phyloP scores from a whole-genome alignment of 1,140 invertebrate species.

The Hycleus cichorii region DNA sequence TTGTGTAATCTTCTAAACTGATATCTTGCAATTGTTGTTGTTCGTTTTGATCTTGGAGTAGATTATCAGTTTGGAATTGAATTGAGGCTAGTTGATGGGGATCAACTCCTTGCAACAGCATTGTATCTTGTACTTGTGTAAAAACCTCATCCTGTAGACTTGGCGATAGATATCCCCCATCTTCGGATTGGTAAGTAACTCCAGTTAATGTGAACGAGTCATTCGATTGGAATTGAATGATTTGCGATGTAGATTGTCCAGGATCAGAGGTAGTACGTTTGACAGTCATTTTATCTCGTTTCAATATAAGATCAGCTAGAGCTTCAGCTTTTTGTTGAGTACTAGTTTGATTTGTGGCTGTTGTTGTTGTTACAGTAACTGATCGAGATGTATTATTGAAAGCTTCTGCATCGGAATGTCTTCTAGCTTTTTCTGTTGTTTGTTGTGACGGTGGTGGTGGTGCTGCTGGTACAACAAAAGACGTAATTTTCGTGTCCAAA shows the following conservation, averaged over 20 bases:
- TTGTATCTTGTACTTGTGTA: slow-evolving; percentile 63
- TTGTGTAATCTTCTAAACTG: slow-evolving; percentile 56
- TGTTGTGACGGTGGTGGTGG: slow-evolving; percentile 52
- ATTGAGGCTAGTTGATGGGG: slow-evolving; percentile 53
- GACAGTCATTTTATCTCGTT: slow-evolving; percentile 60
- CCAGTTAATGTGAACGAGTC: slow-evolving; percentile 53
- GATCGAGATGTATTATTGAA: slow-evolving; percentile 51
- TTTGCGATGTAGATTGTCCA: slow-evolving; percentile 49
- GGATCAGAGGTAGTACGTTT: slow-evolving; percentile 56
- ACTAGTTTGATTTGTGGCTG: neutral
- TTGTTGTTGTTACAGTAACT: slow-evolving; percentile 46
- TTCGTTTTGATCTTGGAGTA: slow-evolving; percentile 53
- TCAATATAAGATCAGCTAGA: slow-evolving; percentile 49
- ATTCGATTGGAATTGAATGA: slow-evolving; percentile 50
- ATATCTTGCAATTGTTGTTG: slow-evolving; percentile 63
- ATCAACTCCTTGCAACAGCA: slow-evolving; percentile 57
- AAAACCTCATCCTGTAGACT: slow-evolving; percentile 70
- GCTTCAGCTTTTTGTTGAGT: slow-evolving; percentile 48
- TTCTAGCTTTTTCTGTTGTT: slow-evolving; percentile 48
- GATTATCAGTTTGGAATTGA: slow-evolving; percentile 48
- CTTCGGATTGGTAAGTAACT: slow-evolving; percentile 57
- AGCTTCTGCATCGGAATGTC: slow-evolving; percentile 58
- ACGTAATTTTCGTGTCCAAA: slow-evolving; percentile 45
- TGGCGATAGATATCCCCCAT: slow-evolving; percentile 63
- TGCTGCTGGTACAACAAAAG: slow-evolving; percentile 54